Evolutionary conservation across 2,797 vertebrate species (phyloP).

Genomic region (Gadopsis bispinosus): DNA sequence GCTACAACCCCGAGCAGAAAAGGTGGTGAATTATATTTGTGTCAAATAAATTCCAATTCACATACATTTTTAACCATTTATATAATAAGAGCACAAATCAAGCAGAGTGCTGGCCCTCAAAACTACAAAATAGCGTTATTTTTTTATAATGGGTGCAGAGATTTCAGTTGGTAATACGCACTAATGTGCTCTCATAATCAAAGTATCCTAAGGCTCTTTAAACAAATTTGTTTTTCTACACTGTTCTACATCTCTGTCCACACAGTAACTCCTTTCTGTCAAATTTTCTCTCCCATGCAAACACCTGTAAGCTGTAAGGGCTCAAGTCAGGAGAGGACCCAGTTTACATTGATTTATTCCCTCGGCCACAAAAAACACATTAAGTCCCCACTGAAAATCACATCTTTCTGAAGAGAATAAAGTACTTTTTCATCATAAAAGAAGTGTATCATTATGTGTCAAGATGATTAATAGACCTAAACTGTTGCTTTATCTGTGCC

Average conservation of each 20-base stretch:
- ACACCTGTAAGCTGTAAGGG: conserved; percentile 5
- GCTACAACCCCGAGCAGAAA: conserved; percentile 17
- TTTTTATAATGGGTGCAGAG: conserved; percentile 33
- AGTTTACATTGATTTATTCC: conserved; percentile 47
- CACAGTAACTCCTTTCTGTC: conserved; percentile 3
- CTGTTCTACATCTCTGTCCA: conserved; percentile 6
- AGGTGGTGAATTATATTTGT: conserved; percentile 31
- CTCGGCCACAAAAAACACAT: conserved; percentile 19
- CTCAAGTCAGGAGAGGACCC: conserved; percentile 17
- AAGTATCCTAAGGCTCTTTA: conserved; percentile 39
- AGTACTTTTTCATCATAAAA: conserved; percentile 34
- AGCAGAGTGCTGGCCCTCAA: conserved; percentile 5
- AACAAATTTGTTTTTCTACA: conserved; percentile 21
- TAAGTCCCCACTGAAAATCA: conserved; percentile 22
- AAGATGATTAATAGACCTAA: background rate
- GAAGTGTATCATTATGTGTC: conserved; percentile 12
- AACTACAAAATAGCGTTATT: background rate
- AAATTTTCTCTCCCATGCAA: conserved; percentile 1
- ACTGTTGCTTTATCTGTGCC: background rate
- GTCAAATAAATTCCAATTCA: conserved; percentile 25
- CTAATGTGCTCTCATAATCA: conserved; percentile 43
- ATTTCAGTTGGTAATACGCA: conserved; percentile 27
- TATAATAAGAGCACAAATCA: conserved; percentile 41
- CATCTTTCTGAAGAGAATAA: conserved; percentile 26
- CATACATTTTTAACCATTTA: conserved; percentile 46